phyloP scores from a whole-genome alignment of 2,888 invertebrate species.

The Rutpela maculata region DNA sequence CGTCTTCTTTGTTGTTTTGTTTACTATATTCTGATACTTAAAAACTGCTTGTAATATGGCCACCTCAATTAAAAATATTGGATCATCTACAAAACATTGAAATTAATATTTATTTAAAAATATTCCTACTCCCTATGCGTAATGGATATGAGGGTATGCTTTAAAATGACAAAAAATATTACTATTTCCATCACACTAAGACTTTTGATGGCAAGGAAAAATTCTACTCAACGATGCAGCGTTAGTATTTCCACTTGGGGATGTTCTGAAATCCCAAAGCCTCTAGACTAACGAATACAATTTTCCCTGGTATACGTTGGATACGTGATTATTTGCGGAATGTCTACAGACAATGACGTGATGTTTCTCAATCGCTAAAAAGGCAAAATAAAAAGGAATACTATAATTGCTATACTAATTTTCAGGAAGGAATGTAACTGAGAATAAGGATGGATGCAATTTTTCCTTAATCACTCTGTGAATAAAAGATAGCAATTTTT shows the following conservation, averaged over 20 bases:
- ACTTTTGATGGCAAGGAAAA: not conserved
- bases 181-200: not conserved
- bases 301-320: constrained; percentile 5
- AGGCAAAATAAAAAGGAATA: not conserved
- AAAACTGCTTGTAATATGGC: too few species aligned
- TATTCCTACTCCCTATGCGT: not conserved
- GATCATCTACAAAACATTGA: too few species aligned
- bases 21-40: too few species aligned
- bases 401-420: too few species aligned
- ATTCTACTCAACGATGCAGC: not conserved
- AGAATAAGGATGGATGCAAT: too few species aligned
- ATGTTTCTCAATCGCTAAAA: not conserved
- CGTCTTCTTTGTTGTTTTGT: too few species aligned
- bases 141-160: not conserved
- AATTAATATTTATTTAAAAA: not conserved
- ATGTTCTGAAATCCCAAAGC: not conserved
- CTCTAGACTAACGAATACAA: not conserved
- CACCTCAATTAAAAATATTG: too few species aligned
- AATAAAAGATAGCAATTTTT: too few species aligned
- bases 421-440: too few species aligned
- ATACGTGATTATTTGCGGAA: constrained; percentile 9
- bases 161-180: not conserved
- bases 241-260: constrained; percentile 1
- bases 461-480: too few species aligned
- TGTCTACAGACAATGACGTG: not conserved